phyloP scores from a whole-genome alignment of 23 tunicate genomes.

The Pegea sp. region DNA sequence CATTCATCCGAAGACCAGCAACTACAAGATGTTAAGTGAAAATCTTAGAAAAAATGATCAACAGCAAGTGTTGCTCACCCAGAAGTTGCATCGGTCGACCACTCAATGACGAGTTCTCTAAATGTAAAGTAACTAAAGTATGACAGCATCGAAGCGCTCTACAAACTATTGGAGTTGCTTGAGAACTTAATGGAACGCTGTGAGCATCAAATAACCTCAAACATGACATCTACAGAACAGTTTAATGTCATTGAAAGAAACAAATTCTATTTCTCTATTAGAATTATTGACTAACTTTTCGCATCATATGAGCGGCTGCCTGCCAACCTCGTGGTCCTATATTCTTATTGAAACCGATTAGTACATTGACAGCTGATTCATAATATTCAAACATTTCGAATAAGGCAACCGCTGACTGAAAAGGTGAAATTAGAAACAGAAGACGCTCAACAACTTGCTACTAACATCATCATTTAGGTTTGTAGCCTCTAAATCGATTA shows the following conservation, averaged over 20 bases:
- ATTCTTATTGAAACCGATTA: slow-evolving; percentile 82
- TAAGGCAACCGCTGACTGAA: slow-evolving; percentile 59
- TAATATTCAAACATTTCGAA: slow-evolving; percentile 90
- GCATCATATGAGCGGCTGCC: slow-evolving; percentile 94
- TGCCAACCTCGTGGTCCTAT: slow-evolving; percentile 95
- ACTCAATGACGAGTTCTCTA: slow-evolving; percentile 46
- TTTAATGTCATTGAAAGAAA: background rate
- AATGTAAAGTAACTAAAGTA: slow-evolving; percentile 66
- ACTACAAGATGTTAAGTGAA: slow-evolving; percentile 10
- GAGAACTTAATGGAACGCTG: slow-evolving; percentile 66
- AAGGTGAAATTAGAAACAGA: background rate
- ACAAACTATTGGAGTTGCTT: slow-evolving; percentile 67
- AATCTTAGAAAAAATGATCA: background rate
- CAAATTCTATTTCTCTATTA: too few relatives aligned
- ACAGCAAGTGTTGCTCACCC: slow-evolving; percentile 7
- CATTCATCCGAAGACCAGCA: slow-evolving; percentile 65
- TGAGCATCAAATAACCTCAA: slow-evolving; percentile 70
- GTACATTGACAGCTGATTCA: slow-evolving; percentile 82
- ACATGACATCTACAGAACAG: slow-evolving; percentile 57
- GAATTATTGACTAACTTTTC: slow-evolving; percentile 58
- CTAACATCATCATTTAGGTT: slow-evolving; percentile 82
- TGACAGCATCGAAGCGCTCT: slow-evolving; percentile 61
- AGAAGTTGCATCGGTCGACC: slow-evolving; percentile 69
- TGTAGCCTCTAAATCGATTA: slow-evolving; percentile 78
- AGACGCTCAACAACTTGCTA: background rate